Percentiles rank a stretch among this genome's conserved stretches.
Evolutionary conservation across 2,113 vertebrate genomes (phyloP).

Genomic region (Spilogale gracilis): DNA sequence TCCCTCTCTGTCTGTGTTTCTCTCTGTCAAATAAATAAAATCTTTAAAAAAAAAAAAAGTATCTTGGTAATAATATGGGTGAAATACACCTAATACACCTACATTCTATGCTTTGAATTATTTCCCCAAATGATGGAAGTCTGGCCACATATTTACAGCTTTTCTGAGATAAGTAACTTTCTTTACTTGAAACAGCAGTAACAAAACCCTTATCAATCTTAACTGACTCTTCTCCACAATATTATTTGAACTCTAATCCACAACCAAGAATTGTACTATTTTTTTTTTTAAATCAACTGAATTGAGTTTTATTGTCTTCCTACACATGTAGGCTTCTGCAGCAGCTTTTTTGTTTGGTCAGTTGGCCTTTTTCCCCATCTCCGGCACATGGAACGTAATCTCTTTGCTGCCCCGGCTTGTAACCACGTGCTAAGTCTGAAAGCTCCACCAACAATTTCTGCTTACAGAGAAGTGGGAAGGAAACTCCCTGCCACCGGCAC

Average conservation of each 20-base stretch:
- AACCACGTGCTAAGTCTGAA: background rate
- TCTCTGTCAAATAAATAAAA: no score
- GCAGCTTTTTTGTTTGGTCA: background rate
- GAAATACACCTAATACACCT: background rate
- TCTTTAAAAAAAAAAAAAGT: background rate
- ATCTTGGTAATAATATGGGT: background rate
- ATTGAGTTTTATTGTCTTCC: background rate
- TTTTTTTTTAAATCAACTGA: background rate
- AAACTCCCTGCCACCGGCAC: background rate
- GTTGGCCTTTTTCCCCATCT: background rate
- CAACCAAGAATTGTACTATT: background rate
- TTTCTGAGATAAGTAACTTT: background rate
- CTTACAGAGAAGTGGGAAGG: background rate
- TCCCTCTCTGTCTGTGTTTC: no score
- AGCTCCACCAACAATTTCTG: background rate
- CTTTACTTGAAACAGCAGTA: conserved; percentile 31
- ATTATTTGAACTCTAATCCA: conserved; percentile 31
- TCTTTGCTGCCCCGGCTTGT: background rate
- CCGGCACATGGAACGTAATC: conserved; percentile 2
- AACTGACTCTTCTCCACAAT: background rate
- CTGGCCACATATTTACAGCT: background rate
- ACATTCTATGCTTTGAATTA: background rate
- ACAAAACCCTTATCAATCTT: conserved; percentile 3
- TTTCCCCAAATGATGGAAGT: background rate
- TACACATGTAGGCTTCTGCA: background rate